Evolutionary conservation across 2,888 invertebrate genomes (phyloP), one percentile per base, ranked within the genome.

Genomic region (Yponomeuta malinellus): DNA sequence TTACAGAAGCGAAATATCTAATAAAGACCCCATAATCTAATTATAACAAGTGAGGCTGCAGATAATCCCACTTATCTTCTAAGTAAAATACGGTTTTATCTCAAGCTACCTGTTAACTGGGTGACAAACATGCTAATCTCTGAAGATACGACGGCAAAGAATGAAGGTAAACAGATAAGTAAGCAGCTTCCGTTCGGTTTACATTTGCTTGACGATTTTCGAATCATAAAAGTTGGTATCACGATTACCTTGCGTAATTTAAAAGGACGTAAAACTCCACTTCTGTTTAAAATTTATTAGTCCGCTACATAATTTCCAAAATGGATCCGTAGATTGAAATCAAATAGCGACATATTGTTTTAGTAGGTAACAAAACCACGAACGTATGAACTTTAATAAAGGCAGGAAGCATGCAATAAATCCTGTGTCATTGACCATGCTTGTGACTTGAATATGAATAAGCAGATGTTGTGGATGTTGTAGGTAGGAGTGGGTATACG

Each of bases 61-160:
- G 82, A 81, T 81, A 78, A 82, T 82, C 80, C 74, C 70, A 71
- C 75, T 77, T 89, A 90, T 89, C 90, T 63, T 48, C 31, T 86
- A 76, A 76, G 76, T 77, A 79, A 88, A 90, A 90, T 83, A 88
- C 78, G 81, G 78, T 78, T 80, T 89, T 89, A 89, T 89, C 89
- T 76, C n/a, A 48, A 31, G 85, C 82, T 84, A 83, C 82, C 83
- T 81, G 79, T 80, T 80, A 77, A 81, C 80, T 84, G 81, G 81
- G 83, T 87, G 88, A 89, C 87, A 90, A 88, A 89, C 90, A 86
- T 80, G 78, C 78, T 76, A 88, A 89, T 90, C 90, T 88, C 74
- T 75, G 74, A 77, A 87, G 88, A 88, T 85, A 89, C 84, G 83
- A 85, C 65, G 71, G 81, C 81, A 80, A 82, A 84, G 82, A 78